These are phyloP conservation scores for Xanthorhoe spadicearia DNA, from an alignment of 2,888 invertebrate species.

Conservation along the genomic window DNA sequence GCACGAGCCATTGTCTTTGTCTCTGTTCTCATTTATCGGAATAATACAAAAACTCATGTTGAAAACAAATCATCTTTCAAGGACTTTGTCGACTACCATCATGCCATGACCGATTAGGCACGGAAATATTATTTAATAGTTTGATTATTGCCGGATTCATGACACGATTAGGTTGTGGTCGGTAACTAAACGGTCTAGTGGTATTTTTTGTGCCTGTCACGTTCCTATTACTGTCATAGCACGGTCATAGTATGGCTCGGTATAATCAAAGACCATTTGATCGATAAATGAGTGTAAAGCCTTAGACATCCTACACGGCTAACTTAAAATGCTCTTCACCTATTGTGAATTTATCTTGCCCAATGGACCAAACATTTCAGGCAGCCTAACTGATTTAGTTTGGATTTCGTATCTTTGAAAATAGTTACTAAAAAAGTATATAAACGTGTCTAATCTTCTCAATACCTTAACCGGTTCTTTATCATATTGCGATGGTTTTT, in stretches of 20 bases:
- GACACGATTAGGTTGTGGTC: too few species aligned
- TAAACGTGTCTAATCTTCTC: conserved; percentile 35
- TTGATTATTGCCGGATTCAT: too few species aligned
- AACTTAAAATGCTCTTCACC: neutral
- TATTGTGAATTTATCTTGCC: neutral
- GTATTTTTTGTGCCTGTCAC: too few species aligned
- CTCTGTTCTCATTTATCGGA: neutral
- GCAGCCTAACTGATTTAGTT: neutral
- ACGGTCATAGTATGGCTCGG: too few species aligned
- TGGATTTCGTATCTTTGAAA: neutral
- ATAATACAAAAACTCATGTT: neutral
- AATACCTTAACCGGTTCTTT: conserved; percentile 37
- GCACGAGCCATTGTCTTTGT: neutral
- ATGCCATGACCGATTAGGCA: too few species aligned
- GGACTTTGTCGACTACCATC: too few species aligned
- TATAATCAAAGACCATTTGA: neutral
- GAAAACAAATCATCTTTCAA: neutral
- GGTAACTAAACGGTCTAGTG: too few species aligned
- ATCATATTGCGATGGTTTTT: conserved; percentile 18
- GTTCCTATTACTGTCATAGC: too few species aligned
- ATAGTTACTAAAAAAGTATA: neutral
- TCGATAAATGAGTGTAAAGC: neutral
- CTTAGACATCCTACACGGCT: neutral
- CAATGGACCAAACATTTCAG: neutral
- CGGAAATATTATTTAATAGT: too few species aligned